A percentile compares a stretch with the other conserved stretches of the same genome.
Conservation (phyloP, 1,140 invertebrate genomes). For the Camponotus vicinus region DNA sequence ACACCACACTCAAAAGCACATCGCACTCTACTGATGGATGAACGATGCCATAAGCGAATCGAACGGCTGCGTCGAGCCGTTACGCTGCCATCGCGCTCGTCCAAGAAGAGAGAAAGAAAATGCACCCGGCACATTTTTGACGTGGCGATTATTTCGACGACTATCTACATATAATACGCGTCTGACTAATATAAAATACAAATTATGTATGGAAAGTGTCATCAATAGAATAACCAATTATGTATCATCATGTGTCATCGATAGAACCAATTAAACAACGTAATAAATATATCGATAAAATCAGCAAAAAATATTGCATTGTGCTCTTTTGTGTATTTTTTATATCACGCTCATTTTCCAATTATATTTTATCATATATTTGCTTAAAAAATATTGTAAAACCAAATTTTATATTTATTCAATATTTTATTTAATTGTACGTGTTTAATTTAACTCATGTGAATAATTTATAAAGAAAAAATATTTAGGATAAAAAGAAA, state of each 20-base stretch:
- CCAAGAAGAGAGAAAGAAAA: constrained; percentile 59
- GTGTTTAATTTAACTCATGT: no score
- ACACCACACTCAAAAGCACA: constrained; percentile 45
- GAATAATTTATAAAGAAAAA: neutral
- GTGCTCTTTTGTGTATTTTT: neutral
- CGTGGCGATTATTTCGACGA: neutral
- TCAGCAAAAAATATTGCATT: neutral
- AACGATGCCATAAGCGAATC: constrained; percentile 65
- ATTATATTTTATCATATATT: neutral
- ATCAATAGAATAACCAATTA: neutral
- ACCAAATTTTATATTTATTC: neutral
- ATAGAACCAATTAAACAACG: neutral
- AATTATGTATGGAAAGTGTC: no score
- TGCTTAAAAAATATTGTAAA: neutral
- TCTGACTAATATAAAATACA: neutral
- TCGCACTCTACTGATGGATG: constrained; percentile 62
- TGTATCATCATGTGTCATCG: no score
- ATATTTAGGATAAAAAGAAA: neutral
- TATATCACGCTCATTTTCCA: neutral
- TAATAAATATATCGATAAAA: neutral
- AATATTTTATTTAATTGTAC: neutral
- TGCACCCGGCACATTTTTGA: constrained; percentile 48
- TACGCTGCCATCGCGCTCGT: constrained; percentile 19
- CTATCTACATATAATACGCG: neutral
- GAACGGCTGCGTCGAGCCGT: constrained; percentile 36